Conservation (phyloP, 2,113 vertebrate species). For the Atherinomorus stipes region DNA sequence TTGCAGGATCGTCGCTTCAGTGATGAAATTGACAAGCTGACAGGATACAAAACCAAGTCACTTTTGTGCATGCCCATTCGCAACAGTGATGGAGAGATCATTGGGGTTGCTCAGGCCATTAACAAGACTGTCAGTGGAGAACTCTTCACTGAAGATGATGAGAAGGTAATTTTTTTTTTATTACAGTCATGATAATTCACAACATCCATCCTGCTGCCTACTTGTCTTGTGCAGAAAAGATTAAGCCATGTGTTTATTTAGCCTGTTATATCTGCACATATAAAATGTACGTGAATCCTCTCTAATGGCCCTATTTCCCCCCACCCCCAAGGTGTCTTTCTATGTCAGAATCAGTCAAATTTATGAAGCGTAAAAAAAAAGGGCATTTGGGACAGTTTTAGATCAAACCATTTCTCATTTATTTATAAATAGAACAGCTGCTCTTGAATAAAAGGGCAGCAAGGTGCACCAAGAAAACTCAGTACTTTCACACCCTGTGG, state of each 20-base stretch:
- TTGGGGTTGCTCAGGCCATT: constrained; percentile 97
- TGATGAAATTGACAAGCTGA: constrained; percentile 98
- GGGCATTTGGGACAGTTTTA: constrained; percentile 4
- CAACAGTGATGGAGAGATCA: constrained; percentile 96
- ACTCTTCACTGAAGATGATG: constrained; percentile 95
- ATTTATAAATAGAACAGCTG: constrained; percentile 15
- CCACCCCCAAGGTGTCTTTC: not conserved
- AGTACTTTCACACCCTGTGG: not conserved
- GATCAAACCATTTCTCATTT: constrained; percentile 9
- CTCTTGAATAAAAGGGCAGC: constrained; percentile 1
- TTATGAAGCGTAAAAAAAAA: constrained; percentile 1
- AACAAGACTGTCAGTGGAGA: constrained; percentile 94
- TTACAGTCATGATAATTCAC: not conserved
- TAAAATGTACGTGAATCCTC: not conserved
- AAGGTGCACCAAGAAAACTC: not conserved
- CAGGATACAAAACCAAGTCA: constrained; percentile 98
- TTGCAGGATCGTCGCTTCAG: constrained; percentile 96
- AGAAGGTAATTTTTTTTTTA: constrained; percentile 87
- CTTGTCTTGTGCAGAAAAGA: constrained; percentile 8
- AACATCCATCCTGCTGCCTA: not conserved
- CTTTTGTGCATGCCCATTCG: constrained; percentile 96
- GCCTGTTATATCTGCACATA: not conserved
- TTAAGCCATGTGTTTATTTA: not conserved
- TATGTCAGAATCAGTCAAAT: not conserved
- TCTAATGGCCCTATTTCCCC: not conserved